Conservation (phyloP, 2,113 vertebrate species). For the Podocnemis expansa region DNA sequence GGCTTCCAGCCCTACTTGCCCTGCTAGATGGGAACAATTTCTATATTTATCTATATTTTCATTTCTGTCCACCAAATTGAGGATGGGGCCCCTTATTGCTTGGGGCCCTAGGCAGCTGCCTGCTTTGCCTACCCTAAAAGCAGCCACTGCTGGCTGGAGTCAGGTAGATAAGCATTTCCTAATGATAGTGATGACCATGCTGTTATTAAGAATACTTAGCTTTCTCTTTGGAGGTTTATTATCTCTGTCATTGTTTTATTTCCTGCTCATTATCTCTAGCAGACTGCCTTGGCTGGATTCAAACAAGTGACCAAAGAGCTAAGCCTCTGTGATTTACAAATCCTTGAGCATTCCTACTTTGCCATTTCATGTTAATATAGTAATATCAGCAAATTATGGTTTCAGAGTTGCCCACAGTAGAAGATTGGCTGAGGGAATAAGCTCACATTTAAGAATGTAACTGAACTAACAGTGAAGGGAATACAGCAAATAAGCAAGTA, state of each 20-base stretch:
- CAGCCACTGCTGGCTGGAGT: neutral
- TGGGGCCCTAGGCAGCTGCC: too few species aligned
- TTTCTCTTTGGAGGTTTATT: neutral
- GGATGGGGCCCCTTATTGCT: too few species aligned
- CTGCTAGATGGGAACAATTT: too few species aligned
- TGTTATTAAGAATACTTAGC: neutral
- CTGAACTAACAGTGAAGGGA: neutral
- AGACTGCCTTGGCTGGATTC: neutral
- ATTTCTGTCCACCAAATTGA: too few species aligned
- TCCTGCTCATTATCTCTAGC: neutral
- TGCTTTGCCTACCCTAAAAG: too few species aligned
- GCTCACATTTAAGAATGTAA: neutral
- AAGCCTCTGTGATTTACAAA: neutral
- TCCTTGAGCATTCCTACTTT: neutral
- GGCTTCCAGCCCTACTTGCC: too few species aligned
- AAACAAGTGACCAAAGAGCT: neutral
- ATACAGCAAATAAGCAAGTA: neutral
- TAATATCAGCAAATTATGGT: neutral
- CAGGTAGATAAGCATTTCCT: neutral
- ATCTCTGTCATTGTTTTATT: neutral
- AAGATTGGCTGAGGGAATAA: rapidly evolving
- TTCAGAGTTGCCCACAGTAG: neutral
- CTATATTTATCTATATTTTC: too few species aligned
- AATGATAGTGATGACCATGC: neutral
- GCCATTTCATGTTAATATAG: neutral